These are phyloP conservation scores for Pararge aegeria DNA, from an alignment of 1,140 invertebrate genomes.

Conservation along the genomic window DNA sequence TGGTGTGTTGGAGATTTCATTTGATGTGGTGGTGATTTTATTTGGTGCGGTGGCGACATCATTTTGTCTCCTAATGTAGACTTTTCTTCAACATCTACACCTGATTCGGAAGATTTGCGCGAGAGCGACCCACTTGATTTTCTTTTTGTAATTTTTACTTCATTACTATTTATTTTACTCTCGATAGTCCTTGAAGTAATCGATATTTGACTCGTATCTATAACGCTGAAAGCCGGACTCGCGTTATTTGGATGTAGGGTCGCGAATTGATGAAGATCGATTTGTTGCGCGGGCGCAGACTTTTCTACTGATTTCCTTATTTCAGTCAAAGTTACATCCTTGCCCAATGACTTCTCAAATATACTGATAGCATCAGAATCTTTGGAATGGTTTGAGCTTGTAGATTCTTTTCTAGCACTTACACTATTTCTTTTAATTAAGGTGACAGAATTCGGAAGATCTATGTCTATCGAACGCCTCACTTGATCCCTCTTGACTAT, in stretches of 20 bases:
- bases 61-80: constrained; percentile 60
- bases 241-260: constrained; percentile 60
- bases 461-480: constrained; percentile 70
- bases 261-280: constrained; percentile 62
- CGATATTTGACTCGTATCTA: constrained; percentile 65
- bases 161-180: constrained; percentile 43
- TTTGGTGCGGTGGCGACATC: constrained; percentile 48
- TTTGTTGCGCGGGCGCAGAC: constrained; percentile 41
- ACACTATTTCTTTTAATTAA: constrained; percentile 73
- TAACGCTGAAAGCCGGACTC: constrained; percentile 44
- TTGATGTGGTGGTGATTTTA: constrained; percentile 49
- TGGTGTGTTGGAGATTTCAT: constrained; percentile 48
- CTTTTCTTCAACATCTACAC: constrained; percentile 51
- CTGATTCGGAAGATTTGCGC: constrained; percentile 55
- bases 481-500: constrained; percentile 76
- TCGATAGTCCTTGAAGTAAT: constrained; percentile 59
- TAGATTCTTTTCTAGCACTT: constrained; percentile 72
- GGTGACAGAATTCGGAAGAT: constrained; percentile 73
- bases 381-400: constrained; percentile 70
- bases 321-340: constrained; percentile 76
- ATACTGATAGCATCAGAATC: constrained; percentile 75
- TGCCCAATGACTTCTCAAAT: constrained; percentile 75
- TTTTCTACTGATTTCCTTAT: constrained; percentile 77
- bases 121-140: constrained; percentile 57
- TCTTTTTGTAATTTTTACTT: constrained; percentile 52